Conservation (phyloP, 1,140 invertebrate species). For the Diuraphis noxia region DNA sequence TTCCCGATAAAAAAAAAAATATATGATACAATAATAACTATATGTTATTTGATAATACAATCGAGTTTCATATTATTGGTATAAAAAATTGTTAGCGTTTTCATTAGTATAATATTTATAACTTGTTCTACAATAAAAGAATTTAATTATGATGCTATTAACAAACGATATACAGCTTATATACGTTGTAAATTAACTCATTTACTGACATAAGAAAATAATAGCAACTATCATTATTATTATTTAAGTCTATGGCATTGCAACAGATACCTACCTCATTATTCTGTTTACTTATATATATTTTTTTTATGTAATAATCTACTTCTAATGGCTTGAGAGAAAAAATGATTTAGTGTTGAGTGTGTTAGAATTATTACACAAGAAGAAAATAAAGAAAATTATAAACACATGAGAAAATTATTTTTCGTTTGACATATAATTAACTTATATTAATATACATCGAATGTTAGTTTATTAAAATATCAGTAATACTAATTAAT, state of each 20-base stretch:
- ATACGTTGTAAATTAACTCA: neutral
- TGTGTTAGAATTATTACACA: neutral
- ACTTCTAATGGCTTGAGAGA: constrained; percentile 21
- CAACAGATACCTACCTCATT: constrained; percentile 24
- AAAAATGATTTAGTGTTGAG: constrained; percentile 13
- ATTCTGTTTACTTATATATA: constrained; percentile 24
- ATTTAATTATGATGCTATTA: constrained; percentile 21
- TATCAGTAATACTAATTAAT: neutral
- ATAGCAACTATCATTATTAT: neutral
- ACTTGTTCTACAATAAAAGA: neutral
- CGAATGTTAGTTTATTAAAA: neutral
- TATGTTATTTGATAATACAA: neutral
- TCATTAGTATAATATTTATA: neutral
- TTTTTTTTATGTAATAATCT: constrained; percentile 25
- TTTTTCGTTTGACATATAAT: neutral
- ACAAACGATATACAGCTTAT: neutral
- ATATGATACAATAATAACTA: neutral
- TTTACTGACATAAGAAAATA: constrained; percentile 4
- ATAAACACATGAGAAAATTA: constrained; percentile 25
- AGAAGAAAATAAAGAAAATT: constrained; percentile 23
- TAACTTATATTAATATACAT: neutral
- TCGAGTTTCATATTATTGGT: neutral
- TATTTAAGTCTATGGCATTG: neutral
- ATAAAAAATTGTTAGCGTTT: neutral
- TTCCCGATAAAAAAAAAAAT: neutral